Evolutionary conservation across 2,888 invertebrate species (phyloP).

Genomic region (Tenthredo amoena): DNA sequence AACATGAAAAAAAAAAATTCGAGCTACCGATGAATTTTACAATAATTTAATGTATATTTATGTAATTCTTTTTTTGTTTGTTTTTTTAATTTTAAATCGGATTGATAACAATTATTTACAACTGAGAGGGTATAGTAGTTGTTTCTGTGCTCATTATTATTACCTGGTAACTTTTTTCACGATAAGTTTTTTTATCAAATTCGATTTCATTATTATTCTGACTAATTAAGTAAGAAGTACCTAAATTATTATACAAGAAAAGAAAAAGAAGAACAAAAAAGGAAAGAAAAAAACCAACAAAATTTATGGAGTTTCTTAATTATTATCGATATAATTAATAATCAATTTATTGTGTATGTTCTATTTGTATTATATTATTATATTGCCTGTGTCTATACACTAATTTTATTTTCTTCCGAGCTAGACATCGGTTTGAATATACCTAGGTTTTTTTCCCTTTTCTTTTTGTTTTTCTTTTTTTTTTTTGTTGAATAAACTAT

Average conservation of each 20-base stretch:
- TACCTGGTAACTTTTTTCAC: slow-evolving; percentile 37
- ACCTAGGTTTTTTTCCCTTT: background rate
- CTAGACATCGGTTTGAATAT: slow-evolving; percentile 2
- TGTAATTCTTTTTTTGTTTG: slow-evolving; percentile 54
- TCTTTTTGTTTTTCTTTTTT: background rate
- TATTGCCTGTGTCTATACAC: slow-evolving; percentile 63
- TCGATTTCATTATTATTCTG: background rate
- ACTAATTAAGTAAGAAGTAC: background rate
- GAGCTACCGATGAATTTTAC: background rate
- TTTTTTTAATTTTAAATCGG: slow-evolving; percentile 12
- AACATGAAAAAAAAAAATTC: background rate
- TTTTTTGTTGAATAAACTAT: slow-evolving; percentile 41
- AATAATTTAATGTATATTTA: slow-evolving; percentile 43
- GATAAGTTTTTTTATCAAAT: slow-evolving; percentile 14
- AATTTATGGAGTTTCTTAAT: slow-evolving; percentile 5
- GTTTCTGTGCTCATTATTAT: slow-evolving; percentile 53
- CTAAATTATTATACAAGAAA: background rate
- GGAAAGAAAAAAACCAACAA: background rate
- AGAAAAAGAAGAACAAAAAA: background rate
- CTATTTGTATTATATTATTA: slow-evolving; percentile 58
- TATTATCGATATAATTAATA: slow-evolving; percentile 44
- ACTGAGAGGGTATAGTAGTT: slow-evolving; percentile 45
- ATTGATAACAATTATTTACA: slow-evolving; percentile 48
- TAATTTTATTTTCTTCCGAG: background rate
- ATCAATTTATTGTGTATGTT: slow-evolving; percentile 37